phyloP scores from a whole-genome alignment of 2,797 vertebrate genomes.

The Crocidura indochinensis region DNA sequence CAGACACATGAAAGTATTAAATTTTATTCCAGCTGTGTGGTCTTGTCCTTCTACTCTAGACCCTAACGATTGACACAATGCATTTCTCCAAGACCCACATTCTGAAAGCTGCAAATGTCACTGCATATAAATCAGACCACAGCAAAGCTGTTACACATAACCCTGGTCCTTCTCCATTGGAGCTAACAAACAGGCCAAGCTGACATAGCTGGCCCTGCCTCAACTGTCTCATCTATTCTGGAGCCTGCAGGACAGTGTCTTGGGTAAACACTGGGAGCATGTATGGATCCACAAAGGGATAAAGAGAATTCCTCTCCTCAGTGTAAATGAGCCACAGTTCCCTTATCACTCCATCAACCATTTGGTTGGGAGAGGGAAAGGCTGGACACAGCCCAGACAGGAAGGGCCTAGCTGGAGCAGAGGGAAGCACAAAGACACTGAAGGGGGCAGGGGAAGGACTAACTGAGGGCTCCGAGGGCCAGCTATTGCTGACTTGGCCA shows the following conservation, averaged over 20 bases:
- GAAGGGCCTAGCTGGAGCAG: fast-evolving
- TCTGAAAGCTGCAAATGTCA: not conserved
- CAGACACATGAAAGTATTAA: too few relatives aligned
- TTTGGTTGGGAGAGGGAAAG: too few relatives aligned
- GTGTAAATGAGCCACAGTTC: not conserved
- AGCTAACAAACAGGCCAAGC: not conserved
- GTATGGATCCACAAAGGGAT: not conserved
- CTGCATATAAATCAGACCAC: not conserved
- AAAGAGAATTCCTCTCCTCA: fast-evolving
- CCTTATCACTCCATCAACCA: not conserved
- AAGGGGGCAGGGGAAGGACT: not conserved
- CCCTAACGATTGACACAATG: not conserved
- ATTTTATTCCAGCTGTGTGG: too few relatives aligned
- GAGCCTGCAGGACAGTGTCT: not conserved
- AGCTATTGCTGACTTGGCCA: not conserved
- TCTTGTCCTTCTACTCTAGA: too few relatives aligned
- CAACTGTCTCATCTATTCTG: too few relatives aligned
- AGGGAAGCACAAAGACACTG: not conserved
- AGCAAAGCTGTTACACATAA: not conserved
- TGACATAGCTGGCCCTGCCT: not conserved
- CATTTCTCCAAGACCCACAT: not conserved
- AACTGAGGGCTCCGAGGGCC: not conserved
- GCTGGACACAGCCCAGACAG: not conserved
- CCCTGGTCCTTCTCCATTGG: too few relatives aligned
- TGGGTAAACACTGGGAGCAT: fast-evolving